Conservation (phyloP, 2,113 vertebrate species). For the Anser cygnoides region DNA sequence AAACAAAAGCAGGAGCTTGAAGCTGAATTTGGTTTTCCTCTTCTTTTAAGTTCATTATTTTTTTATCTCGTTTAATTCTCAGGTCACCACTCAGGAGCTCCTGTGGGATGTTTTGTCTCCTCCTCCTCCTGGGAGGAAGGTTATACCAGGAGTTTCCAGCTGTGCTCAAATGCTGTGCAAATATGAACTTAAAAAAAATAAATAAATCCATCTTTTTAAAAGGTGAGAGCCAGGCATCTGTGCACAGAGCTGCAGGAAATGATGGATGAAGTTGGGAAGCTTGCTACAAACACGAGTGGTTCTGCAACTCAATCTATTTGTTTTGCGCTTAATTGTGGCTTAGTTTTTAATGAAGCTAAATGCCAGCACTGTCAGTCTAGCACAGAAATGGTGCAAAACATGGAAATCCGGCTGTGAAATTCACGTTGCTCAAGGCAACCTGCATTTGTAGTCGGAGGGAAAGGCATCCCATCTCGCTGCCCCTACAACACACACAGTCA, state of each 20-base stretch:
- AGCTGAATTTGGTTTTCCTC: neutral
- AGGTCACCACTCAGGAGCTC: neutral
- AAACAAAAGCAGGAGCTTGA: neutral
- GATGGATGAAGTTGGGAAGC: constrained; percentile 19
- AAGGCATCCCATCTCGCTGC: neutral
- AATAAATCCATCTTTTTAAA: neutral
- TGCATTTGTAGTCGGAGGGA: neutral
- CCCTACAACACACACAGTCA: neutral
- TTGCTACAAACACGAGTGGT: neutral
- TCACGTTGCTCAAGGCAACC: neutral
- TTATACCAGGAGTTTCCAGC: neutral
- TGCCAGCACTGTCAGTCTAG: constrained; percentile 22
- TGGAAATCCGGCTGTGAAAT: neutral
- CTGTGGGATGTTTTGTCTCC: neutral
- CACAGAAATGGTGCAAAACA: neutral
- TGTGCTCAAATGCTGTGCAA: neutral
- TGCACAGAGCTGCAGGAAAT: neutral
- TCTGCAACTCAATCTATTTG: constrained; percentile 6
- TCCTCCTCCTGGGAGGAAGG: neutral
- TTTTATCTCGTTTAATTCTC: neutral
- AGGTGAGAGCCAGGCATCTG: neutral
- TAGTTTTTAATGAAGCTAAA: constrained; percentile 16
- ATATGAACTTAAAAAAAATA: neutral
- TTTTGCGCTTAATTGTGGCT: constrained; percentile 29
- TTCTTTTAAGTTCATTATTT: neutral